Evolutionary conservation across 1,140 invertebrate genomes (phyloP), one percentile per base, ranked within the genome.

Genomic region (Calephelis virginiensis): DNA sequence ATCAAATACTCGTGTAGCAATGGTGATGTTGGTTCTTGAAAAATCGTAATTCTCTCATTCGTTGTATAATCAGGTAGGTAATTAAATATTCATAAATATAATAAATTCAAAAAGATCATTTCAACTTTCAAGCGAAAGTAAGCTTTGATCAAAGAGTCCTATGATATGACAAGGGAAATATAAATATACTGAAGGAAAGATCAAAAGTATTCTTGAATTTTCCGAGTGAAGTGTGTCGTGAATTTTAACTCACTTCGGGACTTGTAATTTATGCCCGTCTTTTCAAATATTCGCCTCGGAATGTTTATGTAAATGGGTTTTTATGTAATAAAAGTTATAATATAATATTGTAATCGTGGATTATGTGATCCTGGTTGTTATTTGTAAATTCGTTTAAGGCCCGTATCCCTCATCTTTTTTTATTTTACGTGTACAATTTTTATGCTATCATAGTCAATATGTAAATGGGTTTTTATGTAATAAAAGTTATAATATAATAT

Each of bases 141-240:
- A 43, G 40, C 9, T 45, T 45, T 61, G 38, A 61, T 64, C 37
- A 81, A 82, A 80, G 76, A 77, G 81, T 85, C 78, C 70, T 73
- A 76, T 59, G 28, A 73, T 74, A 64, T 62, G 69, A 68, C 73
- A 77, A 67, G 76, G 78, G 78, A 83, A 85, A 81, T 82, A 81
- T 82, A 82, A 80, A 84, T 82, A 78, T 81, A 78, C 71, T 80
- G 81, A 81, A 83, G 73, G 77, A 76, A 80, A 86, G 82, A 88
- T 88, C 82, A 83, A 83, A 85, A 77, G 81, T 75, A 73, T 77
- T 78, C 71, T 70, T 64, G 59, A 60, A 60, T 64, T 49, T 49
- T 49, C 48, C 48, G 48, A 49, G 48, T 49, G n/a, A 49, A 49
- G 48, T 49, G 48, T 49, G 48, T 49, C 48, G 48, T 49, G 48